A percentile compares a stretch with the other conserved stretches of the same genome.
These are phyloP conservation scores for Nematolebias whitei DNA, from an alignment of 2,113 vertebrate genomes.

Conservation along the genomic window DNA sequence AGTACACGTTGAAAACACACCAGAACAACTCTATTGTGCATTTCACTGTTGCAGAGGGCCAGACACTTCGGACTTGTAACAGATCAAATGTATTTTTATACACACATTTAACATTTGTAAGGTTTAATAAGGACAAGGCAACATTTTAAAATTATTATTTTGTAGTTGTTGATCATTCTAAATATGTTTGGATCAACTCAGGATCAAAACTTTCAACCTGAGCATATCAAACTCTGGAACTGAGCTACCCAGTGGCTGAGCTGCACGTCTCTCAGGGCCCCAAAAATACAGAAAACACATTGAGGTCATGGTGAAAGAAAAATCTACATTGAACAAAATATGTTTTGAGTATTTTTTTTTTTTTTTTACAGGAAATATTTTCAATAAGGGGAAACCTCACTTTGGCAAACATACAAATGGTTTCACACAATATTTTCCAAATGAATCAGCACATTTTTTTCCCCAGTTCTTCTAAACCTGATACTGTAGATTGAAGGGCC, in stretches of 20 bases:
- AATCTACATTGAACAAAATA: constrained; percentile 74
- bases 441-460: constrained; percentile 73
- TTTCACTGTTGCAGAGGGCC: no score
- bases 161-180: background rate
- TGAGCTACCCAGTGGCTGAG: constrained; percentile 31
- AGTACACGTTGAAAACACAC: no score
- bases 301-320: constrained; percentile 66
- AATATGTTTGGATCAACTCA: constrained; percentile 25
- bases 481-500: constrained; percentile 70
- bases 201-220: constrained; percentile 37
- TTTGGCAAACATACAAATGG: constrained; percentile 73
- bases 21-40: no score
- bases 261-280: constrained; percentile 59
- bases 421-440: constrained; percentile 75
- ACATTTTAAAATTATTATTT: no score
- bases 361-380: constrained; percentile 78
- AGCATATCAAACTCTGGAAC: constrained; percentile 39
- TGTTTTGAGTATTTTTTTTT: constrained; percentile 65
- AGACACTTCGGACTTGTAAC: no score
- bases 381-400: constrained; percentile 74
- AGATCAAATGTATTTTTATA: background rate
- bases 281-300: constrained; percentile 68
- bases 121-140: background rate
- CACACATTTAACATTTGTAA: background rate
- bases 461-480: constrained; percentile 73